Base-by-base conservation (phyloP, 2,113 vertebrate genomes). In the Paramormyrops kingsleyae region DNA sequence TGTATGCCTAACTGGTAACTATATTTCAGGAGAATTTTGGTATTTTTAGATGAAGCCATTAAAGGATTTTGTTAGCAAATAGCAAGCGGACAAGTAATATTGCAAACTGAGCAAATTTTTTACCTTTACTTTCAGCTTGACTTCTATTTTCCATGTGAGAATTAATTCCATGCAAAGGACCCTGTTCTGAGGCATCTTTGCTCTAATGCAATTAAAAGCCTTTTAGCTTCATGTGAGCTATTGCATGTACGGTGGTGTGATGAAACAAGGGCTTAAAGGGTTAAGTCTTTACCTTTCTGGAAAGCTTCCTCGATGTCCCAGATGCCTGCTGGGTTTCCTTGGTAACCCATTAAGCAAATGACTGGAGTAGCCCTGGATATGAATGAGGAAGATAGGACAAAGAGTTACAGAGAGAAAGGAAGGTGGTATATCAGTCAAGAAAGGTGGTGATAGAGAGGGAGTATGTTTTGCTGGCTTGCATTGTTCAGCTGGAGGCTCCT, bases 261-360 rank as follows among this genome's bases (percentile, higher is more conserved):
- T 88, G 88, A 89, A 21, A 39, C 44, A 8, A 66, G 90, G n/a
- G 86, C 90, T 92, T 92, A 90, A 91, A 92, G 90, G 89, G 91
- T 92, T 91, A 92, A 92, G 88, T 83, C 53, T 80, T 86, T 90
- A 91, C 91, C 91, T 91, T 91, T 59, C 90, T 88, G 83, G 35
- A 17, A 87, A 74, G 74, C 56, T 77, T 87, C 89, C 89, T 86
- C 27, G 6, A 42, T 70, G 17, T 86, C 74, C 53, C 31, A 42
- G 87, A 21, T 21, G 27, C 80, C 89, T 59, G 49, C 80, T 27
- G 77, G 46, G 92, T 91, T 90, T 70, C 92, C 90, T 91, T 90
- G 89, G 92, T 88, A 92, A 94, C 87, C 88, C 89, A 88, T 90
- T 83, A 91, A 91, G 93, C 89, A 88, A 88, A 21, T 42, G 88